Evolutionary conservation across 2,797 vertebrate species (phyloP), one percentile per base, ranked within the genome.

Genomic region (Arctocebus calabarensis): DNA sequence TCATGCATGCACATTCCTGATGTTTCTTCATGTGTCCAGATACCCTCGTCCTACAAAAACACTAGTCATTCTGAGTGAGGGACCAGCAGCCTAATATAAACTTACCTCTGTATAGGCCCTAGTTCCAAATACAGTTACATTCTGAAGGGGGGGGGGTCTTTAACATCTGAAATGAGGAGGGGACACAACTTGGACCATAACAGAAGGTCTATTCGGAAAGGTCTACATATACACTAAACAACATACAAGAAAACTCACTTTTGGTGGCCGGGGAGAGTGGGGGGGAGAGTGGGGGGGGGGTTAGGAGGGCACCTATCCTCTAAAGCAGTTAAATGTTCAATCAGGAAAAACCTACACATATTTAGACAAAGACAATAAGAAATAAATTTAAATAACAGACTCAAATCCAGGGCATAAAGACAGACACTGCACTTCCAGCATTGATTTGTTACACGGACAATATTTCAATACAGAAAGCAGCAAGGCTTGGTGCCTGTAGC

Each of bases 1-100:
- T 10, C 52, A 55, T 25, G n/a, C 7, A 5, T 0, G 0, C 2
- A 61, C 14, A 22, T 7, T 5, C 25, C 52, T 34, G 10, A 16
- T 16, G 19, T 57, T 40, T 78, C 61, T 40, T 32, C 19, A 4
- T 22, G 34, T 55, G 32, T 59, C 48, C 64, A 95, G 8, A 55
- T 55, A 32, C 86, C 77, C 81, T 45, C 48, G 16, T 48, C 14
- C n/a, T 84, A 27, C n/a, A 81, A 74, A 19, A 43, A 73, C n/a
- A 73, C 17, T 20, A 70, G 61, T 64, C 13, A 62, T 45, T 70
- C 0, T 77, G 20, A 17, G 43, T 61, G 78, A 91, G 27, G 40
- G 57, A 8, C 17, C 62, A 40, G 57, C 5, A 40, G 25, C 13
- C n/a, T 81, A 43, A 64, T 25, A 84, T 10, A 70, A 85, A 89